These are phyloP conservation scores for Brachyalestes nurse DNA, from an alignment of 2,797 vertebrate species.

Conservation along the genomic window DNA sequence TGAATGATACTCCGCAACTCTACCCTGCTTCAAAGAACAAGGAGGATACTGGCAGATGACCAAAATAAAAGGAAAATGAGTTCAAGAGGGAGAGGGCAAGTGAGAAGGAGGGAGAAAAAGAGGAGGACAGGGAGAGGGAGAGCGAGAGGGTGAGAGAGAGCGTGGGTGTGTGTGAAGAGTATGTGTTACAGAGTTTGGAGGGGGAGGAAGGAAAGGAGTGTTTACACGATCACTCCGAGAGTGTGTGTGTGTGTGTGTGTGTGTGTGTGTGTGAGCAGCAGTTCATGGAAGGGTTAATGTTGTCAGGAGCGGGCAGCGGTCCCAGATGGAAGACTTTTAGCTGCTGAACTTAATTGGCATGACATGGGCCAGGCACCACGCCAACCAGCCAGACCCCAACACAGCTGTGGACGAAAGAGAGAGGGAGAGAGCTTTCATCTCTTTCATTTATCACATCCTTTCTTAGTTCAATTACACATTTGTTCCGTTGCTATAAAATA, in stretches of 20 bases:
- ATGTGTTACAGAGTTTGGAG: conserved; percentile 25
- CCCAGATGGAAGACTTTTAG: conserved; percentile 72
- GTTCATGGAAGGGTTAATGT: conserved; percentile 68
- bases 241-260: conserved; percentile 39
- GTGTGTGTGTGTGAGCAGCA: conserved; percentile 43
- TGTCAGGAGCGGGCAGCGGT: conserved; percentile 63
- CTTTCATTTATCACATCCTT: conserved; percentile 52
- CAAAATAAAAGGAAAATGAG: conserved; percentile 31
- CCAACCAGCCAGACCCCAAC: conserved; percentile 62
- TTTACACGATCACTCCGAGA: conserved; percentile 17
- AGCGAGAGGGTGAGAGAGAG: conserved; percentile 27
- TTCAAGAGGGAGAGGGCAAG: conserved; percentile 13
- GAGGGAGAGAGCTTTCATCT: conserved; percentile 48
- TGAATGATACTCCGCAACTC: conserved; percentile 37
- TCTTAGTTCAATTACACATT: conserved; percentile 38
- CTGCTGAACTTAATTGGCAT: conserved; percentile 75
- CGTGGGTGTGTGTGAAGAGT: conserved; percentile 33
- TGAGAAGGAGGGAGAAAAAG: neutral
- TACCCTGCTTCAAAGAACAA: conserved; percentile 23
- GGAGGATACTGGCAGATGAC: conserved; percentile 40
- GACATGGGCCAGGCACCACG: conserved; percentile 66
- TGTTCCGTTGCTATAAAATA: conserved; percentile 21
- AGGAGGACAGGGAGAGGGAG: neutral
- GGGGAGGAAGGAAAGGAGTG: conserved; percentile 18
- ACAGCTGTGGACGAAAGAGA: conserved; percentile 52